phyloP scores from a whole-genome alignment of 92 coral and sea anemone species.

The Palythoa caribaeorum region DNA sequence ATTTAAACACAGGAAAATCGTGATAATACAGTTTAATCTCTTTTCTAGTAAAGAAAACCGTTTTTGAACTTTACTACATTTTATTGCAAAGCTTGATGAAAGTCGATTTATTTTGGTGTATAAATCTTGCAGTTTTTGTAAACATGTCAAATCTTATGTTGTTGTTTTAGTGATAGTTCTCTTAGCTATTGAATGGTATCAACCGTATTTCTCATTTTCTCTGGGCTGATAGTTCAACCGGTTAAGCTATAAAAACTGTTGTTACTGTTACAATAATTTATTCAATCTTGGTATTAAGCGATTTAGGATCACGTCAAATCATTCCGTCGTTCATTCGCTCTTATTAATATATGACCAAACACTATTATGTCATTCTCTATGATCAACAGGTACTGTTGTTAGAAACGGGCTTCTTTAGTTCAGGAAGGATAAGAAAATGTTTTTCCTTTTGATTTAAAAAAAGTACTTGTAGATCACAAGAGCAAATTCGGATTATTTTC shows the following conservation, averaged over 20 bases:
- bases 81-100: background rate
- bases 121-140: too few species aligned
- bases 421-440: background rate
- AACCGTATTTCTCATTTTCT: background rate
- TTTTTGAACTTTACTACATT: background rate
- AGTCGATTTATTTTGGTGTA: too few species aligned
- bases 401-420: background rate
- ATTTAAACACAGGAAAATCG: background rate
- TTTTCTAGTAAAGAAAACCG: background rate
- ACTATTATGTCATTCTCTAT: slow-evolving; percentile 43
- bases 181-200: background rate
- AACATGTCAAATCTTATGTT: too few species aligned
- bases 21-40: background rate
- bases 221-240: background rate
- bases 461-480: background rate
- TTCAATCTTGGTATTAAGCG: background rate
- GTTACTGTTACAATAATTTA: background rate
- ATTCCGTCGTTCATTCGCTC: background rate
- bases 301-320: slow-evolving; percentile 1
- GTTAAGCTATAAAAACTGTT: background rate
- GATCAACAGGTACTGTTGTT: slow-evolving; percentile 34
- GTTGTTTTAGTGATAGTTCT: too few species aligned
- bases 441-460: background rate
- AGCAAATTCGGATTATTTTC: background rate
- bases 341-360: slow-evolving; percentile 50